Base-by-base conservation (phyloP, 2,888 invertebrate genomes). In the Halocaridina rubra region DNA sequence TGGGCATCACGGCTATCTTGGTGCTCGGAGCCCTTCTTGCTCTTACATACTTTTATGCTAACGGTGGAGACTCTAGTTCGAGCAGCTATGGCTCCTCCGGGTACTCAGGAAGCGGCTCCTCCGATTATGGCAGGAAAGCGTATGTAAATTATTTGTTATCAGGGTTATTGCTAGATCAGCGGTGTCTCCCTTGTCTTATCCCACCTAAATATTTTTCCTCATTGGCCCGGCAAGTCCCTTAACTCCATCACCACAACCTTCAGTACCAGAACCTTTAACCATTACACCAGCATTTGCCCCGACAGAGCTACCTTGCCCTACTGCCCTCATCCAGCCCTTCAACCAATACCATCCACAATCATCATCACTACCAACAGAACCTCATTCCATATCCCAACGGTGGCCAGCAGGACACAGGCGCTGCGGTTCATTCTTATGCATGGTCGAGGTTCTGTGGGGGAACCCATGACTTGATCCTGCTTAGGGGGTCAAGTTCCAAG, bases 331-430 rank as follows among this genome's bases (percentile, higher is more conserved):
- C 53, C 76, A 24, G 67, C 57, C 78, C 72, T 72, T 33, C 81
- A n/a, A 39, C 32, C 67, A 13, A 5, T 2, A 13, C 57, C 69
- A 16, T n/a, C 57, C 57, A 76, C 76, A 76, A 77, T 24, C 16
- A 67, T 24, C 24, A 64, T 39, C 71, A 29, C 59, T 29, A 64
- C 72, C 78, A 67, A 82, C 71, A 29, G 33, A 59, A 19, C 30
- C 32, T 61, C 22, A 46, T 64, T 59, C 75, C 74, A 27, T 74
- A 53, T 84, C 74, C 84, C 79, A 59, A 69, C 78, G 84, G 79
- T 82, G 82, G 79, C 84, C 79, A 74, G 79, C 84, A 79, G 84
- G 84, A 84, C 84, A 84, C 84, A 84, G 79, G 84, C 84, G 84
- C 75, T 84, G 84, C 84, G 84, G 84, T 84, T 84, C 84, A 84